These are phyloP conservation scores for Apodemia zela DNA, from an alignment of 2,888 invertebrate genomes.

Conservation along the genomic window DNA sequence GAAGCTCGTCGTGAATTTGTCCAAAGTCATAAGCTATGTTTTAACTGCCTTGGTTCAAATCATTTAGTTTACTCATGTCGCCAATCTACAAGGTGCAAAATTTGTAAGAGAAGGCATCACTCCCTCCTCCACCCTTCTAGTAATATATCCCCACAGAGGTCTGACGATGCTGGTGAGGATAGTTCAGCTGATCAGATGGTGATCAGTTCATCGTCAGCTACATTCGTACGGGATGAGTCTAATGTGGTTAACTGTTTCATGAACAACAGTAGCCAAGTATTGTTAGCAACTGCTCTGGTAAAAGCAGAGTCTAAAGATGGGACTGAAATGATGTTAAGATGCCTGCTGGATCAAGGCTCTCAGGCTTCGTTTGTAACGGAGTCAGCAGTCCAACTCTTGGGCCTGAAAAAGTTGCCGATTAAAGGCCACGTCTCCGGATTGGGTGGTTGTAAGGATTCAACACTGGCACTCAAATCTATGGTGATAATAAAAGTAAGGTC, in stretches of 20 bases:
- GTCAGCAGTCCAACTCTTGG: conserved; percentile 26
- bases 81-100: conserved; percentile 25
- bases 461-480: conserved; percentile 22
- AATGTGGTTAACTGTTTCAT: neutral
- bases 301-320: conserved; percentile 26
- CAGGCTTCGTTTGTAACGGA: conserved; percentile 37
- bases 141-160: conserved; percentile 13
- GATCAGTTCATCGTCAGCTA: conserved; percentile 16
- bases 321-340: conserved; percentile 22
- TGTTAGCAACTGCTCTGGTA: conserved; percentile 32
- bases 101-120: conserved; percentile 33
- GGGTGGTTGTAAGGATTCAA: conserved; percentile 19
- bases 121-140: conserved; percentile 28
- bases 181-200: conserved; percentile 18
- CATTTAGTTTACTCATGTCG: conserved; percentile 26
- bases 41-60: conserved; percentile 33
- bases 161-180: conserved; percentile 18
- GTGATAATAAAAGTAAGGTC: conserved; percentile 28
- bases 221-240: neutral
- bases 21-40: conserved; percentile 30
- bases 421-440: conserved; percentile 25
- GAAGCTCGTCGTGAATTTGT: conserved; percentile 27
- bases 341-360: conserved; percentile 36
- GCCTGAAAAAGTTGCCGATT: conserved; percentile 25
- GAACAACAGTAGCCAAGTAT: conserved; percentile 19